Evolutionary conservation across 1,140 invertebrate genomes (phyloP).

Genomic region (Theocolax elegans): DNA sequence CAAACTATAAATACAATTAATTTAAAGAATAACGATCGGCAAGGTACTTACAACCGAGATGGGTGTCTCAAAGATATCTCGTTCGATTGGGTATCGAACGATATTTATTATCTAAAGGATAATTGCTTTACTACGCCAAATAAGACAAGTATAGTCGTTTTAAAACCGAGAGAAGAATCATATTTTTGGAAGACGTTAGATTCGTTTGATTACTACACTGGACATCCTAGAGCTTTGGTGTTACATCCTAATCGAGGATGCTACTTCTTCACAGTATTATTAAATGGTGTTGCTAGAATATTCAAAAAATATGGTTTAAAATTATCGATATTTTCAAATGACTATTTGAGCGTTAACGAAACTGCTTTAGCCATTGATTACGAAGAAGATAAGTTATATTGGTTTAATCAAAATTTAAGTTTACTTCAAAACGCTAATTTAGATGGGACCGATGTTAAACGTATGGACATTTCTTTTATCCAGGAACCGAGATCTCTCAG

Average conservation of each 20-base stretch:
- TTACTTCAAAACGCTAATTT: neutral
- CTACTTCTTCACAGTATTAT: slow-evolving; percentile 5
- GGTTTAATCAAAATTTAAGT: neutral
- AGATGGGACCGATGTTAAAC: neutral
- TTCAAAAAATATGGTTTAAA: neutral
- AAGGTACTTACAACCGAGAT: neutral
- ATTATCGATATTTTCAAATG: neutral
- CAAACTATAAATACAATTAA: neutral
- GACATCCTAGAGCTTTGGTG: neutral
- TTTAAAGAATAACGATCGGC: neutral
- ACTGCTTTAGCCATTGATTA: slow-evolving; percentile 2
- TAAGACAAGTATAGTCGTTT: neutral
- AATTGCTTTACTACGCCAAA: neutral
- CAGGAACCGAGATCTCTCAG: neutral
- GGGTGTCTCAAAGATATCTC: slow-evolving; percentile 1
- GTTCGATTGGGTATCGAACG: slow-evolving; percentile 12
- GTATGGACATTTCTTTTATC: neutral
- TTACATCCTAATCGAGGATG: neutral
- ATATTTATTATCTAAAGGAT: slow-evolving; percentile 9
- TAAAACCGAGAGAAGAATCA: neutral
- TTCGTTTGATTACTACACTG: neutral
- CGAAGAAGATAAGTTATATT: neutral
- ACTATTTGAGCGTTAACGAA: neutral
- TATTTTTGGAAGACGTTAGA: slow-evolving; percentile 1
- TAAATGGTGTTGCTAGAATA: neutral